phyloP scores from a whole-genome alignment of 1,140 invertebrate genomes.

The Apis dorsata region DNA sequence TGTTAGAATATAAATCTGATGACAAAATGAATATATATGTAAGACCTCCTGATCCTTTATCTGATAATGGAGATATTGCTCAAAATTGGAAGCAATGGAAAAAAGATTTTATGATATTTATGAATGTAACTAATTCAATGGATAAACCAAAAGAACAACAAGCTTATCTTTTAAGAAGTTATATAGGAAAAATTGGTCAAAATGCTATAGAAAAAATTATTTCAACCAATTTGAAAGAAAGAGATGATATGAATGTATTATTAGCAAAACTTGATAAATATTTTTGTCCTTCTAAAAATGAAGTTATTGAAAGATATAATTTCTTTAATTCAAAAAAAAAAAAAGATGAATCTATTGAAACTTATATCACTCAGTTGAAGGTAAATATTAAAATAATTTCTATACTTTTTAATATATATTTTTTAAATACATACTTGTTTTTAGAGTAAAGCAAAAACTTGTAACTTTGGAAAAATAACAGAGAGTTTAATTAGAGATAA shows the following conservation, averaged over 20 bases:
- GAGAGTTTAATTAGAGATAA: conserved; percentile 62
- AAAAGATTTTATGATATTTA: conserved; percentile 37
- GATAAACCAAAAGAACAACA: conserved; percentile 37
- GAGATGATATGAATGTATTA: conserved; percentile 46
- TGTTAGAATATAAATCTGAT: not conserved
- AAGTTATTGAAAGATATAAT: conserved; percentile 49
- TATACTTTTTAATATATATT: not conserved
- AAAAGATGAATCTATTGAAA: conserved; percentile 42
- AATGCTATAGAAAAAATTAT: conserved; percentile 41
- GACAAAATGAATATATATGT: not conserved
- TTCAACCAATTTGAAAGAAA: conserved; percentile 27
- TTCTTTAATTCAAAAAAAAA: conserved; percentile 55
- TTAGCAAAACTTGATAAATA: conserved; percentile 52
- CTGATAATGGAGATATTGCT: not conserved
- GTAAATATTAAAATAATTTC: conserved; percentile 24
- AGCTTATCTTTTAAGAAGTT: conserved; percentile 47
- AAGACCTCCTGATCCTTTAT: not conserved
- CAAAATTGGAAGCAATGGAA: not conserved
- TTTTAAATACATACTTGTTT: not conserved
- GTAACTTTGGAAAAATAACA: conserved; percentile 57
- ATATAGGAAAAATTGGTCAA: conserved; percentile 57
- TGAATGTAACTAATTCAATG: conserved; percentile 45
- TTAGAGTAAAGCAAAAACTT: conserved; percentile 57
- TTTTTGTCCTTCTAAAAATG: conserved; percentile 53
- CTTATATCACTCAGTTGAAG: conserved; percentile 54